A percentile compares a stretch with the other conserved stretches of the same genome.
These are phyloP conservation scores for Amazona guildingii DNA, from an alignment of 2,113 vertebrate species.

Conservation along the genomic window DNA sequence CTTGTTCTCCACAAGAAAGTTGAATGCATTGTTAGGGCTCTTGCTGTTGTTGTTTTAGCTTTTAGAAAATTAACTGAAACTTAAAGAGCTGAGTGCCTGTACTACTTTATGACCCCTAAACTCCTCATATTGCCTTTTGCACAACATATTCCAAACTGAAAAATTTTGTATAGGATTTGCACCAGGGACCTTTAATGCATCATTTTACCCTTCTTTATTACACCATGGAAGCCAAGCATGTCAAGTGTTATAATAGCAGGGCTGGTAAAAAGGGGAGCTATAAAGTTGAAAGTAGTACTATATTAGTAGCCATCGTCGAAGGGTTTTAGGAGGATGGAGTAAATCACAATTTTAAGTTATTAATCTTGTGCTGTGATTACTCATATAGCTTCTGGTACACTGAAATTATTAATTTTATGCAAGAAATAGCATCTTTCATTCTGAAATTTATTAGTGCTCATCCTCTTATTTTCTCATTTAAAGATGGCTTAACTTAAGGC, in stretches of 20 bases:
- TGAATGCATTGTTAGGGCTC: not conserved
- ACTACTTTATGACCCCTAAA: conserved; percentile 1
- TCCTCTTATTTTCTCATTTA: conserved; percentile 37
- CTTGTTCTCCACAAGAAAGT: conserved; percentile 10
- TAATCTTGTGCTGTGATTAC: not conserved
- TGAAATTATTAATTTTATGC: conserved; percentile 38
- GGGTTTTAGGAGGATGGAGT: not conserved
- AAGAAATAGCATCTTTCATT: conserved; percentile 12
- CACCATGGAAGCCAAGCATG: not conserved
- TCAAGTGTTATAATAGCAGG: conserved; percentile 1
- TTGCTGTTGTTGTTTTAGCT: conserved; percentile 28
- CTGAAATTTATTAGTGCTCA: not conserved
- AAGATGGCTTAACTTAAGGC: conserved; percentile 26
- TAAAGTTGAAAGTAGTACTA: not conserved
- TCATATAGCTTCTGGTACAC: not conserved
- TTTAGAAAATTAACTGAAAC: conserved; percentile 27
- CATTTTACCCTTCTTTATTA: conserved; percentile 24
- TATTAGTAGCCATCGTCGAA: not conserved
- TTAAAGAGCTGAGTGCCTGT: not conserved
- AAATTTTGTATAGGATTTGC: not conserved
- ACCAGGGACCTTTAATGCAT: not conserved
- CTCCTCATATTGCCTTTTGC: not conserved
- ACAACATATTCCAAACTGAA: not conserved
- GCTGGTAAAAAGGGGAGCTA: not conserved
- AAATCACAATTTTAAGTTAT: not conserved